phyloP scores from a whole-genome alignment of 1,140 invertebrate species.

The Dendroctonus valens region DNA sequence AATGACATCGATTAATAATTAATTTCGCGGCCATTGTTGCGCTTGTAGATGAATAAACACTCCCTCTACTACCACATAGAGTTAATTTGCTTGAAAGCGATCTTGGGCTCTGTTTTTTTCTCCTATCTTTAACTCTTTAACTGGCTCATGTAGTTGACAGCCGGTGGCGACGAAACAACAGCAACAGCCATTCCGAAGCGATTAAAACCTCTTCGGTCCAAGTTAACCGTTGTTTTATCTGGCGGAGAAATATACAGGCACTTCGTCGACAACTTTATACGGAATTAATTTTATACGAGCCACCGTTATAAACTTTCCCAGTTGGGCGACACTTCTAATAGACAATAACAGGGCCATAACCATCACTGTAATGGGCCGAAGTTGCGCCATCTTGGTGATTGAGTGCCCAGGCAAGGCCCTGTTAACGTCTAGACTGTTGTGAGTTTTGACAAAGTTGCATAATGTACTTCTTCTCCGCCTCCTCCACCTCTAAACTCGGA shows the following conservation, averaged over 20 bases:
- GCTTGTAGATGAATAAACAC: too few relatives aligned
- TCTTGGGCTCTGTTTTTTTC: too few relatives aligned
- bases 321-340: slow-evolving; percentile 33
- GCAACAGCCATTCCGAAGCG: slow-evolving; percentile 5
- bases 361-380: slow-evolving; percentile 26
- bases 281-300: slow-evolving; percentile 28
- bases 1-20: too few relatives aligned
- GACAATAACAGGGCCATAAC: slow-evolving; percentile 35
- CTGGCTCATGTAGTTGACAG: too few relatives aligned
- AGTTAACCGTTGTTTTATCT: slow-evolving; percentile 24
- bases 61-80: too few relatives aligned
- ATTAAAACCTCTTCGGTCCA: slow-evolving; percentile 16
- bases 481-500: background rate
- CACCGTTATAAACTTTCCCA: slow-evolving; percentile 28
- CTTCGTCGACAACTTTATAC: slow-evolving; percentile 26
- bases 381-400: slow-evolving; percentile 31
- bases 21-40: too few relatives aligned
- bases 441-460: slow-evolving; percentile 32
- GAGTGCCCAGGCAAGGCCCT: slow-evolving; percentile 14
- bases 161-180: too few relatives aligned
- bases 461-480: slow-evolving; percentile 5
- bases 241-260: slow-evolving; percentile 15
- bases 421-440: slow-evolving; percentile 29
- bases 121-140: too few relatives aligned
- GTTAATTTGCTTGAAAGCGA: too few relatives aligned